Evolutionary conservation across 2,888 invertebrate genomes (phyloP), one percentile per base, ranked within the genome.

Genomic region (Mactromeris polynyma): DNA sequence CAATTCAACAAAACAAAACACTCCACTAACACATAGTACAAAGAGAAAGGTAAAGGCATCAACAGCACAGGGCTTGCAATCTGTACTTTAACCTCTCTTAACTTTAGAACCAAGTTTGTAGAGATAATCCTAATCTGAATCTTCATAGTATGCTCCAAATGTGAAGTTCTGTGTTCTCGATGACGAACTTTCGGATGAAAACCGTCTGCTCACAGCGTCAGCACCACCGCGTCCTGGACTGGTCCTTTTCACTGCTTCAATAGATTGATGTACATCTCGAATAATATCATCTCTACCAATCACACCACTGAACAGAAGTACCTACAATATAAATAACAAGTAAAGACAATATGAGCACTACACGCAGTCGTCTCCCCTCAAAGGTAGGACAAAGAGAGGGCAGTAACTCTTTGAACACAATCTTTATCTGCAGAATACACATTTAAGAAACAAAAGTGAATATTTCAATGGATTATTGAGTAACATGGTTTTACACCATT

Each of bases 71-170:
- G 21, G n/a, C 58, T n/a, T 19, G 19, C 19, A 4, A 58, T n/a
- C 0, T 2, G 6, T 58, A 19, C 54, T 54, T 19, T 3, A 54
- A n/a, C 6, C 58, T n/a, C n/a, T n/a, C 2, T 19, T 11, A 64
- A 64, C 26, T 64, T n/a, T n/a, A 64, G n/a, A 19, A 64, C 26
- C 11, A 26, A 64, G 58, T 26, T 64, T 73, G 36, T 33, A 17
- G 3, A 26, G 2, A 31, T 19, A 73, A 36, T 36, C 36, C 69
- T 36, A 89, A 21, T 92, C 92, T 19, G 92, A 92, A 36, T 92
- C 92, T 19, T 87, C 89, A 82, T 92, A 92, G 40, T 85, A 90
- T 6, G 89, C 89, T n/a, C 85, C 92, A 80, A 92, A 90, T n/a
- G 92, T 92, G 81, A 92, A 92, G 77, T 89, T 90, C 0, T 78